Conservation (phyloP, 2,888 invertebrate genomes). For the Leptopilina syphax region DNA sequence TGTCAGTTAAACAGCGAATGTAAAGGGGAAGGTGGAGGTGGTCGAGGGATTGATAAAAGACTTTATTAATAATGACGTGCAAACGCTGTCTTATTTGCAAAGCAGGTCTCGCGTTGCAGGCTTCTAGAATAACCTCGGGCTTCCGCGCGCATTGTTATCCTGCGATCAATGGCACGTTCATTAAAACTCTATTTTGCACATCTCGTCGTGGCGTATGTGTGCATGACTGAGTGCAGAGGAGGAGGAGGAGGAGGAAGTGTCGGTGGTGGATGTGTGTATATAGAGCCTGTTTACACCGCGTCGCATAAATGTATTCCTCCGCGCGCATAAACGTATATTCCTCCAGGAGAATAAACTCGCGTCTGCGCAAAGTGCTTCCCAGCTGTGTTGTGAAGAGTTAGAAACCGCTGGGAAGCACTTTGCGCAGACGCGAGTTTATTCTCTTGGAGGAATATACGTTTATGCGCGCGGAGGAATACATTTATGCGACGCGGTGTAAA, state of each 20-base stretch:
- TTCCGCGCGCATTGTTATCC: slow-evolving; percentile 37
- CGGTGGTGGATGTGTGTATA: not conserved
- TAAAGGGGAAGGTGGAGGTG: not conserved
- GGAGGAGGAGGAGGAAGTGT: too few relatives aligned
- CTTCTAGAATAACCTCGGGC: slow-evolving; percentile 39
- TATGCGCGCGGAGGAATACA: too few relatives aligned
- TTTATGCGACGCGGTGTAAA: too few relatives aligned
- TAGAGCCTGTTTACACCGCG: too few relatives aligned
- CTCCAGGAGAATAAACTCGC: too few relatives aligned
- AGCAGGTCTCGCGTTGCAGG: slow-evolving; percentile 35
- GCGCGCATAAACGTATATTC: too few relatives aligned
- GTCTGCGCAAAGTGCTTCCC: too few relatives aligned
- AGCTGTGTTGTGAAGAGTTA: too few relatives aligned
- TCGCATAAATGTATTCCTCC: too few relatives aligned
- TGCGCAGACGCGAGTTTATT: too few relatives aligned
- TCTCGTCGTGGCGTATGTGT: slow-evolving; percentile 24
- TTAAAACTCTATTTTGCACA: slow-evolving; percentile 41
- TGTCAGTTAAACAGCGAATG: slow-evolving; percentile 4
- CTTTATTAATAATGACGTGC: slow-evolving; percentile 41
- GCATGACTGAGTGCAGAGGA: slow-evolving; percentile 2
- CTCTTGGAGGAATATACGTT: too few relatives aligned
- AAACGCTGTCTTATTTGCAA: slow-evolving; percentile 38
- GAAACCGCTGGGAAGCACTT: too few relatives aligned
- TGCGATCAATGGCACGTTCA: slow-evolving; percentile 38
- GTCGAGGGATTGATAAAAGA: slow-evolving; percentile 38